Evolutionary conservation across 2,888 invertebrate species (phyloP).

Genomic region (Hybos culiciformis): DNA sequence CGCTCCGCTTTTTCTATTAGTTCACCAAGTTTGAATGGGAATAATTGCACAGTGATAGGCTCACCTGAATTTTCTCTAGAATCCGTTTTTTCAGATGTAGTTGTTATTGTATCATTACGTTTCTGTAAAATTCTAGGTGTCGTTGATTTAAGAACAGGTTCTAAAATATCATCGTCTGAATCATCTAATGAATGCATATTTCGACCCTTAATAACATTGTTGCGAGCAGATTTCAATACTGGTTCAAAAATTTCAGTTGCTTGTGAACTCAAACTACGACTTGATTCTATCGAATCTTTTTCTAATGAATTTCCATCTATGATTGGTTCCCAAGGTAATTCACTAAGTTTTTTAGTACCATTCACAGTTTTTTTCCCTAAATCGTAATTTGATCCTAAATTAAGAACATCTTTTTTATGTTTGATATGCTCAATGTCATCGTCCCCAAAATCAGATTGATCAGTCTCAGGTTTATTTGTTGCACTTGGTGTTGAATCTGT

Average conservation of each 20-base stretch:
- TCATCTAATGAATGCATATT: constrained; percentile 22
- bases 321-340: constrained; percentile 40
- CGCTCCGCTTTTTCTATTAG: constrained; percentile 69
- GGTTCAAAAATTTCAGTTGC: constrained; percentile 42
- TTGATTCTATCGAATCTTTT: constrained; percentile 27
- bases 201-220: constrained; percentile 23
- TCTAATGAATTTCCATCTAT: constrained; percentile 38
- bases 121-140: constrained; percentile 41
- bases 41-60: constrained; percentile 54
- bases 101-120: constrained; percentile 40
- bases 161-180: constrained; percentile 54
- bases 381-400: constrained; percentile 32
- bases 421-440: constrained; percentile 30
- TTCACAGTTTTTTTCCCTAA: constrained; percentile 21
- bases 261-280: constrained; percentile 25
- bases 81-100: constrained; percentile 17
- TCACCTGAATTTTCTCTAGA: constrained; percentile 14
- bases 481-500: constrained; percentile 18
- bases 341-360: not conserved
- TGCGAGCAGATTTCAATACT: constrained; percentile 31
- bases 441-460: constrained; percentile 13
- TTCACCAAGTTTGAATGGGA: constrained; percentile 63
- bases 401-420: constrained; percentile 32
- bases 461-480: constrained; percentile 16
- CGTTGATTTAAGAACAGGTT: constrained; percentile 55